phyloP scores from a whole-genome alignment of 2,797 vertebrate species.

The Falco peregrinus region DNA sequence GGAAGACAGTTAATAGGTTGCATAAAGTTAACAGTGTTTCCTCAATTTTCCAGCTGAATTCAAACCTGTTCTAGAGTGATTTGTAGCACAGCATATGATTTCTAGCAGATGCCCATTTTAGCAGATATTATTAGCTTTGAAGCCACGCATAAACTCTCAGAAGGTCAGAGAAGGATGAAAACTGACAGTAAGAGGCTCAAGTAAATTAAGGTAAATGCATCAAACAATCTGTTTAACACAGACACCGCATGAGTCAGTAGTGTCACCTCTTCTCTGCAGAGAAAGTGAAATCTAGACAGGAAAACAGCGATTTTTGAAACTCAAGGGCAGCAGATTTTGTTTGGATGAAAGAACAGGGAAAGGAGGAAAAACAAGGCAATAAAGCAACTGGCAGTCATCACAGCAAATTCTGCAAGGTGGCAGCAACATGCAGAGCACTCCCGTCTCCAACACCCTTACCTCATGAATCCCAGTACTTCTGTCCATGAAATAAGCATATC shows the following conservation, averaged over 20 bases:
- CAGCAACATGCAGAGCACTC: background rate
- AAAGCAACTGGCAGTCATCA: background rate
- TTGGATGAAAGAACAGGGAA: background rate
- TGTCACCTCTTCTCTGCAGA: background rate
- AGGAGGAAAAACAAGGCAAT: background rate
- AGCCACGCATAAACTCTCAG: constrained; percentile 6
- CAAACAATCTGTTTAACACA: constrained; percentile 19
- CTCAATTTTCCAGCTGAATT: constrained; percentile 48
- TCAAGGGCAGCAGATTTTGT: background rate
- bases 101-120: background rate
- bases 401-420: background rate
- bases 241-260: background rate
- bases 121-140: constrained; percentile 32
- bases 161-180: constrained; percentile 46
- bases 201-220: constrained; percentile 22
- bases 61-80: background rate
- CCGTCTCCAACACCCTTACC: background rate
- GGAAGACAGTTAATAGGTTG: background rate
- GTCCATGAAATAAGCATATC: background rate
- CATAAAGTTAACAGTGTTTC: background rate
- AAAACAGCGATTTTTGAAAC: background rate
- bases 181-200: constrained; percentile 18
- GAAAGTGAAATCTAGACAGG: background rate
- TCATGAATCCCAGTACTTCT: background rate
- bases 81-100: constrained; percentile 1